These are phyloP conservation scores for Botia kubotai DNA, from an alignment of 2,797 vertebrate genomes.

Conservation along the genomic window DNA sequence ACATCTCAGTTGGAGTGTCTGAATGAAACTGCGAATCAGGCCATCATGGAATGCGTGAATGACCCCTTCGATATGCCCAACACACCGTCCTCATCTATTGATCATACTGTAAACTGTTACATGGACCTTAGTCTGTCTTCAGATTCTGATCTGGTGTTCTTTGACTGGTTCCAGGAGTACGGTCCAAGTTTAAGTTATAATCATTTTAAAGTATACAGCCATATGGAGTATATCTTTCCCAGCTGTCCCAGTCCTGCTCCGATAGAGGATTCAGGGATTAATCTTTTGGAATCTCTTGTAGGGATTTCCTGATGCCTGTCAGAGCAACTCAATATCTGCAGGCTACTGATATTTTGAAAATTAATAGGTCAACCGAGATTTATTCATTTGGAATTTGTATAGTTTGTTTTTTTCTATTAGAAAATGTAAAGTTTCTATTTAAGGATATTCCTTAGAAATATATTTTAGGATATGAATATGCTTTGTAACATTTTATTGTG, in stretches of 20 bases:
- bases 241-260: conserved; percentile 83
- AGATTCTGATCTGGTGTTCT: conserved; percentile 91
- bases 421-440: neutral
- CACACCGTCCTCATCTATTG: conserved; percentile 73
- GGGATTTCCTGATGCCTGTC: conserved; percentile 88
- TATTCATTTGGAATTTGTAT: conserved; percentile 1
- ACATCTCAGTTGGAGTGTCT: conserved; percentile 80
- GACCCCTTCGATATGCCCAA: conserved; percentile 70
- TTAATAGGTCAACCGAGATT: neutral
- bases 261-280: conserved; percentile 81
- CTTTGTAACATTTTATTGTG: neutral
- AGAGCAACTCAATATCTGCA: conserved; percentile 65
- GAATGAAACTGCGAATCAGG: conserved; percentile 95
- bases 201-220: conserved; percentile 88
- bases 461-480: conserved; percentile 8
- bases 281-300: conserved; percentile 92
- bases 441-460: conserved; percentile 31
- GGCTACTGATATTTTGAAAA: neutral
- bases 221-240: conserved; percentile 87
- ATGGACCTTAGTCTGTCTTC: conserved; percentile 94
- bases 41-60: conserved; percentile 79
- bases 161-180: conserved; percentile 90
- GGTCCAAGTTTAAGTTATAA: conserved; percentile 91
- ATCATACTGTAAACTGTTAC: conserved; percentile 81
- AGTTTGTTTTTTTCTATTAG: conserved; percentile 12